Evolutionary conservation across 2,888 invertebrate species (phyloP), one percentile per base, ranked within the genome.

Genomic region (Zeuzera pyrina): DNA sequence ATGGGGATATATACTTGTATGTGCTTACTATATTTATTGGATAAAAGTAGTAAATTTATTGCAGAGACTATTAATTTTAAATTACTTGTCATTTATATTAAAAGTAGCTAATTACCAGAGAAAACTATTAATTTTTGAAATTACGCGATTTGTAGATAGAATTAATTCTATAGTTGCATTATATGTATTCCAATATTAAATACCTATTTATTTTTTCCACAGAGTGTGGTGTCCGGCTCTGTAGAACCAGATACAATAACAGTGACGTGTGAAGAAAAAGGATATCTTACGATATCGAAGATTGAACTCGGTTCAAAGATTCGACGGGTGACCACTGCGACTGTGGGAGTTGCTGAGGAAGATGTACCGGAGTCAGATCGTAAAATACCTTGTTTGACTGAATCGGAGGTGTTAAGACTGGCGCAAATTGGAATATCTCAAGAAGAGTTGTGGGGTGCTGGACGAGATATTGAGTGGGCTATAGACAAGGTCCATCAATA

Each of bases 391-490:
- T 90, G 90, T 50, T 49, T 93, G 14, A 66, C 76, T 0, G 85
- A 88, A 26, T 60, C 67, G 0, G 78, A 87, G 35, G 84, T 84
- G 12, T 36, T 90, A 3, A 62, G 63, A 38, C 56, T 93, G 30
- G 90, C 87, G 2, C 39, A 43, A 21, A 41, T 71, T 0, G 79
- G 72, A 6, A 55, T 88, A 1, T 47, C 72, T 11, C 74, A 94
- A 39, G 93, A 94, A 57, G 65, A 81, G 24, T 57, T 86, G 11
- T 93, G 90, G 76, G 91, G 89, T 0, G 84, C 86, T 2, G 86
- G 90, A 0, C 83, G 92, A 42, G 94, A 94, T 55, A 88, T 95
- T 33, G 94, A 95, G 67, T 95, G 93, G 91, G 93, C 92, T 6
- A 64, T 91, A 24, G 66, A 61, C 36, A 71, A 87, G 53, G 89